Conservation (phyloP, 2,888 invertebrate species). For the Amphimallon solstitiale region DNA sequence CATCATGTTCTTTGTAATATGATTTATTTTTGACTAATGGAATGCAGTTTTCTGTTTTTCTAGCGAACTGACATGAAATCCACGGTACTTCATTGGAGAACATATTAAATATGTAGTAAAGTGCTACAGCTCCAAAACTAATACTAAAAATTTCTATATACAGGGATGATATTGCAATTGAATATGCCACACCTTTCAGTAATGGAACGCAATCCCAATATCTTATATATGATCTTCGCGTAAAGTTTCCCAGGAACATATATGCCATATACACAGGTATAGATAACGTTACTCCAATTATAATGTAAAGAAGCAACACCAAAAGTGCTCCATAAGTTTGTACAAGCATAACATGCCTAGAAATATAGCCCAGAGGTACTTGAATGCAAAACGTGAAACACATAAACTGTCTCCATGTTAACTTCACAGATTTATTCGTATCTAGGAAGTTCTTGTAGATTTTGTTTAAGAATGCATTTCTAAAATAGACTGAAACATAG, state of each 20-base stretch:
- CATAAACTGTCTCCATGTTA: constrained; percentile 33
- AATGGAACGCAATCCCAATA: constrained; percentile 37
- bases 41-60: constrained; percentile 3
- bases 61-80: constrained; percentile 21
- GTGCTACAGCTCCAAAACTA: constrained; percentile 4
- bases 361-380: constrained; percentile 23
- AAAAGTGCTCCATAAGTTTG: constrained; percentile 29
- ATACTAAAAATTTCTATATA: constrained; percentile 28
- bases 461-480: constrained; percentile 14
- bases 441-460: constrained; percentile 17
- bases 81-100: constrained; percentile 20
- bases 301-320: constrained; percentile 19
- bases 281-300: constrained; percentile 4
- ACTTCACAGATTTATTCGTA: constrained; percentile 18
- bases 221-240: constrained; percentile 31
- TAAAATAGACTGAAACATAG: not conserved
- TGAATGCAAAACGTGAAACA: constrained; percentile 28
- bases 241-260: constrained; percentile 34
- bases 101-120: constrained; percentile 19
- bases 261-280: constrained; percentile 37
- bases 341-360: constrained; percentile 20
- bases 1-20: not conserved
- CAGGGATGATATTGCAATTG: constrained; percentile 17
- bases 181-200: constrained; percentile 35
- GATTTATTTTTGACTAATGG: not conserved